Conservation (phyloP, 1,140 invertebrate species). For the Achatina immaculata region DNA sequence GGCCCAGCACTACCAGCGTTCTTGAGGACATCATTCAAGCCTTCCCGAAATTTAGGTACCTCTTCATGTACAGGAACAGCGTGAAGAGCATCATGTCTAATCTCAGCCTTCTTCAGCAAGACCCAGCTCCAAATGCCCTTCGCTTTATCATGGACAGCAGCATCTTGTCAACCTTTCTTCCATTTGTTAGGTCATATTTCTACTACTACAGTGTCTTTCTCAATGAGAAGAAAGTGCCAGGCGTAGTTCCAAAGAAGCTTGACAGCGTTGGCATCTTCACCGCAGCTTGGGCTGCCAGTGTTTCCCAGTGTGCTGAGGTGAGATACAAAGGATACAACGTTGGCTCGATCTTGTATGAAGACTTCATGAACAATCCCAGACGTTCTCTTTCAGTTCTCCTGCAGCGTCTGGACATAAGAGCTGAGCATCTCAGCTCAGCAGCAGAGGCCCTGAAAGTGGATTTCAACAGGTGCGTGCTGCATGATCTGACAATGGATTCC, state of each 20-base stretch:
- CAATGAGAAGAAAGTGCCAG: slow-evolving; percentile 51
- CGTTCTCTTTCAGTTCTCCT: slow-evolving; percentile 53
- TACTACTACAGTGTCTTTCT: slow-evolving; percentile 54
- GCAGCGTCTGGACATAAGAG: slow-evolving; percentile 54
- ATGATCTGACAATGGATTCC: slow-evolving; percentile 47
- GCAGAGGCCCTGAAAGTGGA: slow-evolving; percentile 60
- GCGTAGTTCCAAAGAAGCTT: slow-evolving; percentile 42
- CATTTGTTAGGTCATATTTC: slow-evolving; percentile 54
- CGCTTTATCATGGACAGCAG: slow-evolving; percentile 58
- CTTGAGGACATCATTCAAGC: slow-evolving; percentile 54
- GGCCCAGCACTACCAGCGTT: slow-evolving; percentile 55
- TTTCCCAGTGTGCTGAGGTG: slow-evolving; percentile 51
- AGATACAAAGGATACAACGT: slow-evolving; percentile 56
- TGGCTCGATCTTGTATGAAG: slow-evolving; percentile 62
- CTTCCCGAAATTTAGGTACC: slow-evolving; percentile 58
- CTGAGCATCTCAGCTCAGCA: slow-evolving; percentile 53
- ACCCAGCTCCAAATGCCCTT: slow-evolving; percentile 51
- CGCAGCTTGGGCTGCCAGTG: slow-evolving; percentile 59
- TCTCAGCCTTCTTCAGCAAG: slow-evolving; percentile 50
- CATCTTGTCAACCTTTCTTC: slow-evolving; percentile 56
- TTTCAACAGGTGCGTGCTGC: slow-evolving; percentile 44
- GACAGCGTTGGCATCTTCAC: slow-evolving; percentile 56
- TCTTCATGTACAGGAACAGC: slow-evolving; percentile 66
- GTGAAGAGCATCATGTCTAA: slow-evolving; percentile 60
- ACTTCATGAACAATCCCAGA: slow-evolving; percentile 61